Conservation (phyloP, 23 tunicate genomes). For the Aplidium turbinatum region DNA sequence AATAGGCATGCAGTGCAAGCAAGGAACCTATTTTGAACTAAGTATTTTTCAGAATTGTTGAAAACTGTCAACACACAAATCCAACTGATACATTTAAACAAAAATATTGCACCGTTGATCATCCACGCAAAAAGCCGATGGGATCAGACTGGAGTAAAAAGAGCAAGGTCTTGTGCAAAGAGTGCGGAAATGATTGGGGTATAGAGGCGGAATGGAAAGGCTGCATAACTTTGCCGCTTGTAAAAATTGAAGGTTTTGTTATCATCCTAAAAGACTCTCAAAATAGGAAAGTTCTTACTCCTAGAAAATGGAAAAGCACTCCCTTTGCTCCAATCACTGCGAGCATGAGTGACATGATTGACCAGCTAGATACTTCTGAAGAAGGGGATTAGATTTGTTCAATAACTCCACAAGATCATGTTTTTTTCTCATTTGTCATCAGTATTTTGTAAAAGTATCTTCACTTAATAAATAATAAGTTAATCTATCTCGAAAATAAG, state of each 20-base stretch:
- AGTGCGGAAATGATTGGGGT: constrained; percentile 57
- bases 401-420: too few relatives aligned
- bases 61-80: neutral
- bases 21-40: too few relatives aligned
- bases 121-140: constrained; percentile 13
- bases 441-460: too few relatives aligned
- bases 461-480: too few relatives aligned
- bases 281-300: neutral
- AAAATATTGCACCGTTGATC: constrained; percentile 17
- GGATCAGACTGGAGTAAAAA: constrained; percentile 31
- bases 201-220: constrained; percentile 46
- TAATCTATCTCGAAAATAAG: too few relatives aligned
- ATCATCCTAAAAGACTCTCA: neutral
- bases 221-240: constrained; percentile 20
- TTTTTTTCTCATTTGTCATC: too few relatives aligned
- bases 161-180: constrained; percentile 29
- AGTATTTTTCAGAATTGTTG: constrained; percentile 3
- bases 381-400: too few relatives aligned
- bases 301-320: constrained; percentile 20
- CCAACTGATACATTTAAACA: constrained; percentile 13
- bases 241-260: constrained; percentile 47
- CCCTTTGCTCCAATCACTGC: constrained; percentile 18
- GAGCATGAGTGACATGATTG: neutral
- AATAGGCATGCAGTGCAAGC: too few relatives aligned
- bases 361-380: too few relatives aligned